Conservation (phyloP, 35 echinoderm and acorn worm species). For the Acanthaster planci region DNA sequence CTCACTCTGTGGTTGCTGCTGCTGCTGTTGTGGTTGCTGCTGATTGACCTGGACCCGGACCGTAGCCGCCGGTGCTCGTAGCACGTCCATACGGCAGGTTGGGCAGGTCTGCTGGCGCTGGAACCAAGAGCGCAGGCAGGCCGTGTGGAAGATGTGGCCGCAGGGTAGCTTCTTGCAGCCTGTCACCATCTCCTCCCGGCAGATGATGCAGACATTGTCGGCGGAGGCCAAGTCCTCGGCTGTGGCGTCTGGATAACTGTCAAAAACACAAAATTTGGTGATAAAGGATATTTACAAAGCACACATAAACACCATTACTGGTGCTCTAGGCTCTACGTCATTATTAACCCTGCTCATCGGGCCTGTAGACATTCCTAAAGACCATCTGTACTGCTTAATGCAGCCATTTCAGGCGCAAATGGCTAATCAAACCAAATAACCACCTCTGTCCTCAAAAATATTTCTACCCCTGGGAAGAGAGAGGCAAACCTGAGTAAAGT, state of each 20-base stretch:
- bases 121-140: conserved; percentile 96
- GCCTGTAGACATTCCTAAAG: no score
- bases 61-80: conserved; percentile 54
- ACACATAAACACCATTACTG: no score
- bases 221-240: conserved; percentile 80
- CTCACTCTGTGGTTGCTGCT: conserved; percentile 1
- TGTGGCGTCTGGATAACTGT: conserved; percentile 96
- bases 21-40: conserved; percentile 59
- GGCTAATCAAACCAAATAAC: no score
- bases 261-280: not conserved
- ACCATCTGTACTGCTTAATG: no score
- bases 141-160: conserved; percentile 97
- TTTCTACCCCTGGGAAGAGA: no score
- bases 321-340: no score
- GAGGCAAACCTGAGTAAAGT: no score
- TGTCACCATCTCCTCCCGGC: conserved; percentile 93
- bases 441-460: no score
- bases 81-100: conserved; percentile 93
- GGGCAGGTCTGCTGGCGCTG: conserved; percentile 98
- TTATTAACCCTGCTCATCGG: no score
- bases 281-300: no score
- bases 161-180: conserved; percentile 98
- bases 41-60: conserved; percentile 52
- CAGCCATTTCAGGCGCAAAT: no score
- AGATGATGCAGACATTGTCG: conserved; percentile 98